These are phyloP conservation scores for Montipora sp. DNA, from an alignment of 64 coral and sea anemone genomes.

Conservation along the genomic window DNA sequence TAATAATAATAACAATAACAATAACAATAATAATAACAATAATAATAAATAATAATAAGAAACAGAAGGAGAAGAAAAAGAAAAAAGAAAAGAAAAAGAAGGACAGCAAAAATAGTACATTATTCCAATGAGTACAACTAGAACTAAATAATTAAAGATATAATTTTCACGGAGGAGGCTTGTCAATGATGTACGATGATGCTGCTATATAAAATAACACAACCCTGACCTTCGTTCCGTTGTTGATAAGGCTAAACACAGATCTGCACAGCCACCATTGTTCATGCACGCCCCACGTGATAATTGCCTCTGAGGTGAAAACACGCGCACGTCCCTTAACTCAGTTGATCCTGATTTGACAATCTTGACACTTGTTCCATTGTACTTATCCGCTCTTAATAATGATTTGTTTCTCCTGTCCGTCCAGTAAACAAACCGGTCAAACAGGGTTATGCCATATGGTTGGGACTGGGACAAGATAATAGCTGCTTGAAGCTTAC, in stretches of 20 bases:
- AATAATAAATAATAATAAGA: too few relatives aligned
- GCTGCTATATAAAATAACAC: too few relatives aligned
- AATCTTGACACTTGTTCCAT: constrained; percentile 1
- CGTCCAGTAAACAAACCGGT: constrained; percentile 66
- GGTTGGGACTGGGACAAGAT: background rate
- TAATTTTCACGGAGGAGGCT: too few relatives aligned
- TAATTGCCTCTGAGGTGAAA: constrained; percentile 63
- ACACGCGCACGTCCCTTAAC: constrained; percentile 69
- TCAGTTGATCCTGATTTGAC: background rate
- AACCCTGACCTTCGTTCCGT: constrained; percentile 59
- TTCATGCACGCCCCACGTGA: constrained; percentile 37
- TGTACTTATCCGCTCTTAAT: constrained; percentile 49
- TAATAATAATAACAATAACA: too few relatives aligned
- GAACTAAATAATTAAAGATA: too few relatives aligned
- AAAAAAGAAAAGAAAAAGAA: too few relatives aligned
- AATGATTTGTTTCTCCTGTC: background rate
- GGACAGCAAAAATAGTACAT: too few relatives aligned
- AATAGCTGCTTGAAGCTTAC: background rate
- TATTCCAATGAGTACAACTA: too few relatives aligned
- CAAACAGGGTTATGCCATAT: constrained; percentile 31
- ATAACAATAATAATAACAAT: too few relatives aligned
- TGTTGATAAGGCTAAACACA: constrained; percentile 79
- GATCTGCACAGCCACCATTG: constrained; percentile 85
- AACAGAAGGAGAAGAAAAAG: too few relatives aligned
- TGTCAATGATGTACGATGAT: too few relatives aligned